Evolutionary conservation across 2,113 vertebrate genomes (phyloP).

Genomic region (Vimba vimba): DNA sequence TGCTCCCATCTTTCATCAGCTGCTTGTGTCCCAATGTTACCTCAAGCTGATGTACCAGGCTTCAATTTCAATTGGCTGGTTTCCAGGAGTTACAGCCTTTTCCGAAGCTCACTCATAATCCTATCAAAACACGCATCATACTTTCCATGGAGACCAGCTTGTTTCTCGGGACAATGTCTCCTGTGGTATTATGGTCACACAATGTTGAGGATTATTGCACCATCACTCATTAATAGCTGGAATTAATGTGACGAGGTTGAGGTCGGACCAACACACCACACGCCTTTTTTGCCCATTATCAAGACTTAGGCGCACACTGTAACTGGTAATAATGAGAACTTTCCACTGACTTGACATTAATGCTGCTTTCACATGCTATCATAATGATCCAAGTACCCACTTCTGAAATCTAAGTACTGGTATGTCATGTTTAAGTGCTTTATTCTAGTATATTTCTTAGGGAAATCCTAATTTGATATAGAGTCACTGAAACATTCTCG

Average conservation of each 20-base stretch:
- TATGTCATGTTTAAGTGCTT: constrained; percentile 8
- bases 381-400: not conserved
- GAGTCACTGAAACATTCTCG: not conserved
- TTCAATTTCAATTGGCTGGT: constrained; percentile 53
- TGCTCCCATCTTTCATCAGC: constrained; percentile 27
- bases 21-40: constrained; percentile 53
- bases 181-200: constrained; percentile 44
- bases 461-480: not conserved
- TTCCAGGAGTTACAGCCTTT: constrained; percentile 50
- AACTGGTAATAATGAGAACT: constrained; percentile 9
- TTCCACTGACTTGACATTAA: constrained; percentile 9
- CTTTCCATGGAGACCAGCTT: constrained; percentile 54
- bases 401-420: constrained; percentile 15
- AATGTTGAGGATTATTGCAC: constrained; percentile 47
- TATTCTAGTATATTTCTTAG: not conserved
- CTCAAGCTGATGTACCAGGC: constrained; percentile 47
- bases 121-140: constrained; percentile 62
- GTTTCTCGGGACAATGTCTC: constrained; percentile 45
- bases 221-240: constrained; percentile 46
- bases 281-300: constrained; percentile 16
- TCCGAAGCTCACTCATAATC: constrained; percentile 53
- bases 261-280: not conserved
- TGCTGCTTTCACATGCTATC: constrained; percentile 3
- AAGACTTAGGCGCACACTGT: not conserved
- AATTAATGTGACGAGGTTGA: constrained; percentile 24